Evolutionary conservation across 2,797 vertebrate species (phyloP), one percentile per base, ranked within the genome.

Genomic region (Platyrinchus mystaceus): DNA sequence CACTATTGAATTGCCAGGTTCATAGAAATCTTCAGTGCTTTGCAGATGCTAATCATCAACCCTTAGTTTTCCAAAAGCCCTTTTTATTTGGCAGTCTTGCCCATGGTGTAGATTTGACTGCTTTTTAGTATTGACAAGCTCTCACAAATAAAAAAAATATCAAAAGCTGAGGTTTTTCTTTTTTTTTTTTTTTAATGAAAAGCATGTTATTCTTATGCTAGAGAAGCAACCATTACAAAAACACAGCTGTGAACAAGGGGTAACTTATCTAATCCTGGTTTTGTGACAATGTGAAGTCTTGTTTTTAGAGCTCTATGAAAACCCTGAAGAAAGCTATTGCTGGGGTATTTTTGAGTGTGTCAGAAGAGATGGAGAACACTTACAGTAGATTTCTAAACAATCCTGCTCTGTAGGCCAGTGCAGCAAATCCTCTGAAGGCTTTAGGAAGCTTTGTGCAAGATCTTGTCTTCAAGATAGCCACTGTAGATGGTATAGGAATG

Each of bases 321-420:
- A 98, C 97, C 9, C 97, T 98, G 53, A 96, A 95, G 96, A 99
- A 98, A 97, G 98, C 98, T 53, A 98, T 98, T 84, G 98, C 97
- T 27, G 37, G 37, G 37, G 98, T 95, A 47, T 89, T 98, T 21
- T 98, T 98, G 47, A 98, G 98, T 87, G 98, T 98, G 98, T 98
- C 98, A 34, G 98, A 99, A 94, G 97, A 99, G 95, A 98, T 98
- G 97, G 98, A 99, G 87, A 96, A 53, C 6, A 98, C 98, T 56
- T 98, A 98, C 76, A 98, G 94, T 44, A 98, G 98, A 92, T 98
- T 99, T 95, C 96, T 99, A 52, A 98, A 98, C 89, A 98, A 98
- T 94, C 98, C 98, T 9, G 58, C 91, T 23, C 91, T 98, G 36
- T 98, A 97, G 96, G 87, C 96, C 77, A 97, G 89, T 86, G 96